Conservation (phyloP, 1,140 invertebrate species). For the Ceratosolen fusciceps region DNA sequence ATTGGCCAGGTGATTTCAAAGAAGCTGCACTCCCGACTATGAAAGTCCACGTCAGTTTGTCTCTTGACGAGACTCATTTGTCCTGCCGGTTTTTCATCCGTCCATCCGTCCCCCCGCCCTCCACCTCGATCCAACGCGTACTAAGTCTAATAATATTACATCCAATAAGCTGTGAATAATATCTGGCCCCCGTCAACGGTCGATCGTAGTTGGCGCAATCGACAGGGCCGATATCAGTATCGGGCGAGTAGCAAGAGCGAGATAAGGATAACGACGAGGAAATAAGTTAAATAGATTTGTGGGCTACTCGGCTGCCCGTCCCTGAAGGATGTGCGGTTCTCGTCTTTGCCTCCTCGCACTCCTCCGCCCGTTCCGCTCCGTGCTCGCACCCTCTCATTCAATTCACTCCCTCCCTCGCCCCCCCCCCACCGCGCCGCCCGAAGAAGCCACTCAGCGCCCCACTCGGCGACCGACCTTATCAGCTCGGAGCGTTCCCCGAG, state of each 20-base stretch:
- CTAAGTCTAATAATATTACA: neutral
- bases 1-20: neutral
- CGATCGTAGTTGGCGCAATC: neutral
- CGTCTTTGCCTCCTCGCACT: constrained; percentile 26
- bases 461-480: neutral
- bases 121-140: constrained; percentile 7
- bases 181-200: too few species aligned
- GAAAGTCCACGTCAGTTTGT: constrained; percentile 22
- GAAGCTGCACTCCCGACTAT: constrained; percentile 7
- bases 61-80: neutral
- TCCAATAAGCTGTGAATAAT: neutral
- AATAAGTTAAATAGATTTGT: too few species aligned
- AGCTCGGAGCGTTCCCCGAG: too few species aligned
- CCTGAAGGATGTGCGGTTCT: neutral
- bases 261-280: too few species aligned
- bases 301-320: too few species aligned
- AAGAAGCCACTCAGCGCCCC: neutral
- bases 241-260: neutral
- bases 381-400: neutral
- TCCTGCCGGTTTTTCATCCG: constrained; percentile 5
- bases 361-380: neutral
- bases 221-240: neutral
- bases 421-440: neutral
- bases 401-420: neutral
- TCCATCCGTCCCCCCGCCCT: too few species aligned